Base-by-base conservation (phyloP, 2,113 vertebrate species). In the Cisticola juncidis region DNA sequence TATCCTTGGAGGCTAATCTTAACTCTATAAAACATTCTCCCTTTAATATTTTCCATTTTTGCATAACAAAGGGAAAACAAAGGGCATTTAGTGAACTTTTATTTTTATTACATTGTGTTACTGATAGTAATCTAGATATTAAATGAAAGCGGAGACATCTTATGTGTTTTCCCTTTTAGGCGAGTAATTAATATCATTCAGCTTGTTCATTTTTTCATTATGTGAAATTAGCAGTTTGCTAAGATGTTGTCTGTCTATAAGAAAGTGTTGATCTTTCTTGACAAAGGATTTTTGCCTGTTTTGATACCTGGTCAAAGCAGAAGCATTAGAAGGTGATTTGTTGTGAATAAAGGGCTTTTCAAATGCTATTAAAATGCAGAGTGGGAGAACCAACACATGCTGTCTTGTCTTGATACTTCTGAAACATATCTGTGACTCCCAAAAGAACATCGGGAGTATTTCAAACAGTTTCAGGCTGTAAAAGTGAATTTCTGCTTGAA, bases 31-130 rank as follows among this genome's bases (percentile, higher is more conserved):
- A 93, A 78, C 44, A 66, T 86, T 84, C 50, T 80, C 14, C 38
- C 62, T 96, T 73, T 64, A 91, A 9, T 84, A 53, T 85, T 77
- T 94, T 91, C 50, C 94, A 8, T 24, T 97, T 97, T 96, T 94
- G 40, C 60, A 68, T 92, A 91, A 97, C 88, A 97, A 97, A 87
- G 58, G 57, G 24, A 83, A 92, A 85, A 76, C 48, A 87, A 95
- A 92, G 33, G 61, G 21, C 74, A 60, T 60, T 91, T 76, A 95
- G 54, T 95, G 64, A 97, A 90, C 56, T 44, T 97, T 92, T 95
- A 94, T 94, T 50, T 15, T 96, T 84, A 90, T 61, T 95, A 66
- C 14, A 54, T 28, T 92, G 36, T 78, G 35, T 42, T 91, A 53
- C 47, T 73, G 84, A 87, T 95, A 86, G 33, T 72, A 33, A 96